Evolutionary conservation across 2,888 invertebrate species (phyloP).

Genomic region (Allacma fusca): DNA sequence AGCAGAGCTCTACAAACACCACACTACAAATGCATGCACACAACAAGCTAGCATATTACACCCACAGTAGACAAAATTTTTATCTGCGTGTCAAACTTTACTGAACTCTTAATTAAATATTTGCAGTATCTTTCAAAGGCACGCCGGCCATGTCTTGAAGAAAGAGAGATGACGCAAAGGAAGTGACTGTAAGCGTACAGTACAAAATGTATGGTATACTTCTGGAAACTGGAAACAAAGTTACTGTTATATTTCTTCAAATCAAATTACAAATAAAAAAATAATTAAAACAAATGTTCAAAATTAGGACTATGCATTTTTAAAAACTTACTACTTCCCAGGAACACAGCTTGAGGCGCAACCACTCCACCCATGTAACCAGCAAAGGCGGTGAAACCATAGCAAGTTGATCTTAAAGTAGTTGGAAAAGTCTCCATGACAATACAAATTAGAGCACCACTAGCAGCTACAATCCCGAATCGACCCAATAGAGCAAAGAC

Average conservation of each 20-base stretch:
- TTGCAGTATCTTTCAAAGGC: conserved; percentile 45
- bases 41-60: no score
- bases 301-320: no score
- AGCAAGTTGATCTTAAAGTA: conserved; percentile 48
- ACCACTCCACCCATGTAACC: conserved; percentile 56
- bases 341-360: conserved; percentile 56
- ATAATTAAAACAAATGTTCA: neutral
- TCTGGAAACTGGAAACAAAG: conserved; percentile 49
- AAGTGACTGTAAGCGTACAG: conserved; percentile 45
- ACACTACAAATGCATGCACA: no score
- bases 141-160: conserved; percentile 54
- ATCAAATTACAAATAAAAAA: neutral
- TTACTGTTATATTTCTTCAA: neutral
- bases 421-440: conserved; percentile 59
- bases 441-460: conserved; percentile 53
- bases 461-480: conserved; percentile 45
- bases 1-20: no score
- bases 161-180: conserved; percentile 45
- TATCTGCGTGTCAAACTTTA: neutral
- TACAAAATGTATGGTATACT: conserved; percentile 56
- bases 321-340: conserved; percentile 51
- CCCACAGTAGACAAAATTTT: neutral
- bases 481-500: conserved; percentile 39
- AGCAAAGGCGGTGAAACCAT: conserved; percentile 56
- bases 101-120: neutral